Percentiles rank a stretch among this genome's conserved stretches.
These are phyloP conservation scores for Notothenia coriiceps DNA, from an alignment of 2,113 vertebrate genomes.

Conservation along the genomic window DNA sequence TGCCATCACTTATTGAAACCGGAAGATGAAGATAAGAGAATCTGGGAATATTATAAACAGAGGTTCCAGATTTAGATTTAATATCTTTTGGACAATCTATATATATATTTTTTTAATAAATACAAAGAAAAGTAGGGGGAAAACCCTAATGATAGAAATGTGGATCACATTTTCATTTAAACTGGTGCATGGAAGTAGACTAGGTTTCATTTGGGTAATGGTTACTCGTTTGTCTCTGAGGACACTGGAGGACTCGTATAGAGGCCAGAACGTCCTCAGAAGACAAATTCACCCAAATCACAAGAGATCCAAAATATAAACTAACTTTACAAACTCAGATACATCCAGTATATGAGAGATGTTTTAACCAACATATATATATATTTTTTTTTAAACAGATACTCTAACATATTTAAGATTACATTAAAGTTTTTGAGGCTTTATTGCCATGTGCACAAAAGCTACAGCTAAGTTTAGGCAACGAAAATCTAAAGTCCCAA, in stretches of 20 bases:
- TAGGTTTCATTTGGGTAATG: background rate
- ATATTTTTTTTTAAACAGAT: background rate
- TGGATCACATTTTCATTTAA: background rate
- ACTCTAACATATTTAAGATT: no score
- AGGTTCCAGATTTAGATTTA: background rate
- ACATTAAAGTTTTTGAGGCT: no score
- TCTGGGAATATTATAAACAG: background rate
- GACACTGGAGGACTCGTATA: background rate
- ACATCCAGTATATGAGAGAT: background rate
- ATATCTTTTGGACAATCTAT: background rate
- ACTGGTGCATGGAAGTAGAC: background rate
- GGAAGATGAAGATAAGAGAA: background rate
- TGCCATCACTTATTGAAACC: background rate
- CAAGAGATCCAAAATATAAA: background rate
- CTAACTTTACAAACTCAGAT: background rate
- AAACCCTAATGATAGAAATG: no score
- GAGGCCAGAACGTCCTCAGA: background rate
- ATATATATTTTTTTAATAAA: background rate
- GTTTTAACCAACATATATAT: slow-evolving; percentile 1
- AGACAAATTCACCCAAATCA: background rate
- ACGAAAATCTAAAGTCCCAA: no score
- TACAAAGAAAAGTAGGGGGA: background rate
- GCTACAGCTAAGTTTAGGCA: no score
- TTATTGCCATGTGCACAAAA: no score
- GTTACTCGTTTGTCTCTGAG: background rate